Base-by-base conservation (phyloP, 2,113 vertebrate species). In the Prunella fulvescens region DNA sequence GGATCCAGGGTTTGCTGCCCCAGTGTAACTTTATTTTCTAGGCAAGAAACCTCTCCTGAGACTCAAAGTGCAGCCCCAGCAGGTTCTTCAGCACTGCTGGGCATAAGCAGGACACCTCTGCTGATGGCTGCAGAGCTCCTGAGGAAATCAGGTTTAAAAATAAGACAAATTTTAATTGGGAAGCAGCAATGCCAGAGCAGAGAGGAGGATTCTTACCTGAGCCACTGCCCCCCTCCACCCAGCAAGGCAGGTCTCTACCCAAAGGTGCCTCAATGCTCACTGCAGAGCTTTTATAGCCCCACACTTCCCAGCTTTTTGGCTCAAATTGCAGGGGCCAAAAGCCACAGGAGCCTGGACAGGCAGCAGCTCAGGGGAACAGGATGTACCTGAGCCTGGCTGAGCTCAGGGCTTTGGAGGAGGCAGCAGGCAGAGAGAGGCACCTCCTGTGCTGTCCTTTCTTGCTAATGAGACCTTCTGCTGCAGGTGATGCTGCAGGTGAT, bases 331-430 rank as follows among this genome's bases (percentile, higher is more conserved):
- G 47, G 33, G 37, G 14, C 22, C 58, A 37, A 69, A 35, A 0
- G 35, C 37, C 40, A 2, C 14, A 3, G 40, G 14, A 47, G 54
- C 76, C 50, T 28, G 33, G 6, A 19, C 56, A 28, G 37, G 53
- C 18, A 54, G 72, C 19, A 60, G 6, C 39, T n/a, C 19, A 3
- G 37, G 29, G 25, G 26, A 33, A 54, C 48, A 28, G 29, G 57
- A 8, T 37, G 37, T 81, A 22, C 40, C 33, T 2, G 7, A 13
- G 25, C 3, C 2, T 2, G 44, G 35, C 5, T 1, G 47, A 8
- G 50, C 61, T 50, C 35, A 13, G 81, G 10, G 82, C 56, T 65
- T 72, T 18, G 20, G 56, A 19, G 67, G 61, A 19, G 3, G 10
- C 66, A 57, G 78, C 65, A 15, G 53, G 48, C 31, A 39, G 35